Evolutionary conservation across 2,113 vertebrate genomes (phyloP), one percentile per base, ranked within the genome.

Genomic region (Cacatua alba): DNA sequence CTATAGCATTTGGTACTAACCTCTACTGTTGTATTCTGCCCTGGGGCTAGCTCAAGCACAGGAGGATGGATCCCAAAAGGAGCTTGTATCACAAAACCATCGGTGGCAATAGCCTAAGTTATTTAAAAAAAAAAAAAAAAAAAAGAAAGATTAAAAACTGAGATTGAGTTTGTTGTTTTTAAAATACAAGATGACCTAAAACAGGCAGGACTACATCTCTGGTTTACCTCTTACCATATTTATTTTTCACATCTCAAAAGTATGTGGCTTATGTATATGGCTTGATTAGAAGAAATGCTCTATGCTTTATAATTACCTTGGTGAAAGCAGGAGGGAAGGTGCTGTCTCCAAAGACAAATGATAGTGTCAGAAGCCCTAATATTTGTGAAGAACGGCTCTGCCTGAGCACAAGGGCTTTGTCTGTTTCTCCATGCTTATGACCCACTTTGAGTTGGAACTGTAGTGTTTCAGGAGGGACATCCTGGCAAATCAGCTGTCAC

Each of bases 11-110:
- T 17, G 19, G 17, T 33, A 97, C 98, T 94, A 78, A 99, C 99
- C 99, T 99, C 98, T 62, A 99, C 15, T 6, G 97, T 53, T 2
- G 91, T 77, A 24, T 96, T 92, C 81, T 99, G 97, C 20, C 98
- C 99, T 4, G 99, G 98, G 67, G 96, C 92, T 85, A 99, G 97
- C 78, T 98, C 97, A 88, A 99, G 99, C 91, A 96, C 80, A 2
- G 98, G 98, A 0, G 99, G 99, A 33, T 95, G 96, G 87, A 99
- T 92, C 37, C 98, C 98, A 97, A 99, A 99, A 4, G 99, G 99
- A 26, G 98, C 97, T 12, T 99, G 96, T 62, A 99, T 98, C 49
- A 98, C 97, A 65, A 98, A 98, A 81, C 97, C 97, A 10, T 35
- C 28, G 55, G 80, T 97, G 33, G 97, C 93, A 44, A 98, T 90